phyloP scores from a whole-genome alignment of 2,113 vertebrate species.

The Trochalopteron elliotii region DNA sequence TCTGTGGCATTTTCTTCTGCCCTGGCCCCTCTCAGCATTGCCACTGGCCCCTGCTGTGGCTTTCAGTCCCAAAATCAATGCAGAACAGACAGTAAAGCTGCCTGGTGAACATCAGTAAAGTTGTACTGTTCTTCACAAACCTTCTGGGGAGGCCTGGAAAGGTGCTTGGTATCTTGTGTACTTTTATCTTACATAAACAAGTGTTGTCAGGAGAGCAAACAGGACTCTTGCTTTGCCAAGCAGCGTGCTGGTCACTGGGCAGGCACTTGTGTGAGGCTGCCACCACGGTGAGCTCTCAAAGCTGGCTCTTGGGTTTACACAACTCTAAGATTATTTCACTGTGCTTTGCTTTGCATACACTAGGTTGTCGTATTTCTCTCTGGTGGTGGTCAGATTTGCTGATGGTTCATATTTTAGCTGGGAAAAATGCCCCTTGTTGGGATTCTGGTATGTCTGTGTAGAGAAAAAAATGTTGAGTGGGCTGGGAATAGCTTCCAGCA shows the following conservation, averaged over 20 bases:
- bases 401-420: conserved; percentile 74
- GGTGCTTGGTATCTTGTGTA: not conserved
- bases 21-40: not conserved
- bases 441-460: conserved; percentile 54
- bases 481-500: conserved; percentile 44
- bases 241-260: not conserved
- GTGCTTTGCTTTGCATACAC: conserved; percentile 20
- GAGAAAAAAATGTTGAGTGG: conserved; percentile 63
- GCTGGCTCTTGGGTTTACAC: not conserved
- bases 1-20: not conserved
- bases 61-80: not conserved
- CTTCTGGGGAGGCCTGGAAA: not conserved
- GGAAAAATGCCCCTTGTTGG: conserved; percentile 63
- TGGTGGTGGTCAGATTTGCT: conserved; percentile 76
- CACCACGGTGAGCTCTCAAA: rapidly evolving
- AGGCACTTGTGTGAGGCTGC: not conserved
- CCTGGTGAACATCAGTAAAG: not conserved
- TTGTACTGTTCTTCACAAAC: not conserved
- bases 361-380: conserved; percentile 71
- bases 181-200: not conserved
- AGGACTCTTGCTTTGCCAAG: not conserved
- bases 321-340: not conserved
- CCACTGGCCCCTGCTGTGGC: not conserved
- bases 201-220: not conserved
- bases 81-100: not conserved